Evolutionary conservation across 2,113 vertebrate genomes (phyloP), one percentile per base, ranked within the genome.

Genomic region (Xenus cinereus): DNA sequence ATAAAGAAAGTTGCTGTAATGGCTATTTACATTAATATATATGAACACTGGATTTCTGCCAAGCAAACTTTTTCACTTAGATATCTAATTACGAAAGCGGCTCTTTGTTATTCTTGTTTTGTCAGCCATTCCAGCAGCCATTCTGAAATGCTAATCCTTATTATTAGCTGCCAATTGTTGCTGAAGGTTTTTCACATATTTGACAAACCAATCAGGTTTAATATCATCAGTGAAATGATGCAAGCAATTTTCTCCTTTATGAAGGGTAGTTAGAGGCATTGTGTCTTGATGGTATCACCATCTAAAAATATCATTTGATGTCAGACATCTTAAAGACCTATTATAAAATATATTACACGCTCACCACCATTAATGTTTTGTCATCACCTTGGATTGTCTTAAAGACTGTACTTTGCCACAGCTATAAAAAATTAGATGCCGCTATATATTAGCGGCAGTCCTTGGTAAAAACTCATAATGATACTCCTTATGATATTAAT

Each of bases 21-120:
- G 50, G 63, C 45, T 95, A 80, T 97, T 95, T 95, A 54, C 78
- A 95, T 96, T 95, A 97, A 95, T 94, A 96, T 94, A 96, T 90
- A 87, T 41, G 68, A 53, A 30, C 57, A 60, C 15, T 90, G 94
- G 77, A 89, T 89, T 97, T 95, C 63, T 89, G 74, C 90, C 95
- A 97, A 77, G 14, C 23, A 76, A 56, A 37, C 30, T 91, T 96
- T 95, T 96, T 84, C 74, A 53, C 45, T 63, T 95, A 77, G 32
- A 90, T 96, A 53, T 75, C 84, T 94, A 96, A 95, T 95, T 96
- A 91, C 2, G 14, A 85, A 68, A 71, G 39, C 21, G 2, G 1
- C 3, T 3, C 41, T 12, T 53, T 28, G 18, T 64, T 63, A 23
- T 91, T 94, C 43, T 77, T 94, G 32, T 96, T 95, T 95, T 82